Percentiles rank a stretch among this genome's conserved stretches.
phyloP scores from a whole-genome alignment of 2,888 invertebrate genomes.

The Endomychus coccineus region DNA sequence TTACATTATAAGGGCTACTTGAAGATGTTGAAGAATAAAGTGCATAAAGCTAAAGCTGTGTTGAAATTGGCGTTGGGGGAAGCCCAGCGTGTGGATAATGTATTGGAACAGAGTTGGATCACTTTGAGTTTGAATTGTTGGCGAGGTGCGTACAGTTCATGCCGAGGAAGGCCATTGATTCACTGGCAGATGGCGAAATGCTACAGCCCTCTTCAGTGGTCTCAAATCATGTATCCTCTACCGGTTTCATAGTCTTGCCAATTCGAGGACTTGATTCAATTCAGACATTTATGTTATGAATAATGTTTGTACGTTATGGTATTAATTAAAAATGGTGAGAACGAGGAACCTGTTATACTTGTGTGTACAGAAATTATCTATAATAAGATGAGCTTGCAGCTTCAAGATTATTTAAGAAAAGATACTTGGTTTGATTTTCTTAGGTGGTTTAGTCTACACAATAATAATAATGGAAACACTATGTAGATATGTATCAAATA shows the following conservation, averaged over 20 bases:
- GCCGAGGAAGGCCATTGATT: conserved; percentile 10
- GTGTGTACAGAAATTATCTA: too few relatives aligned
- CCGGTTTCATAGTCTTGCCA: conserved; percentile 14
- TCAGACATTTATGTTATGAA: too few relatives aligned
- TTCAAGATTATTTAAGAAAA: too few relatives aligned
- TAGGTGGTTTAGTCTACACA: too few relatives aligned
- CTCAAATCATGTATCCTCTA: conserved; percentile 27
- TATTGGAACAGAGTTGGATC: conserved; percentile 27
- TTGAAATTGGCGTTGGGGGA: conserved; percentile 20
- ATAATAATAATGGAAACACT: too few relatives aligned
- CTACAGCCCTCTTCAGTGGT: conserved; percentile 25
- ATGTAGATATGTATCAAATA: too few relatives aligned
- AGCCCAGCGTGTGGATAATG: conserved; percentile 22
- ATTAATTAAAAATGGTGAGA: too few relatives aligned
- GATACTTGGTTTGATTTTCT: too few relatives aligned
- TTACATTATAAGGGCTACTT: conserved; percentile 26
- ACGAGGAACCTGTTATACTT: too few relatives aligned
- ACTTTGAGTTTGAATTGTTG: conserved; percentile 24
- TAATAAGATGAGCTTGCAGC: too few relatives aligned
- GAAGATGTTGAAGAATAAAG: conserved; percentile 17
- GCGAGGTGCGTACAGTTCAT: conserved; percentile 24
- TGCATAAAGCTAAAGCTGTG: conserved; percentile 9
- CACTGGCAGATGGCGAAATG: conserved; percentile 24
- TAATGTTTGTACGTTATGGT: too few relatives aligned
- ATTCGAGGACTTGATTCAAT: too few relatives aligned